phyloP scores from a whole-genome alignment of 2,797 vertebrate genomes.

The Eulemur rubriventer region DNA sequence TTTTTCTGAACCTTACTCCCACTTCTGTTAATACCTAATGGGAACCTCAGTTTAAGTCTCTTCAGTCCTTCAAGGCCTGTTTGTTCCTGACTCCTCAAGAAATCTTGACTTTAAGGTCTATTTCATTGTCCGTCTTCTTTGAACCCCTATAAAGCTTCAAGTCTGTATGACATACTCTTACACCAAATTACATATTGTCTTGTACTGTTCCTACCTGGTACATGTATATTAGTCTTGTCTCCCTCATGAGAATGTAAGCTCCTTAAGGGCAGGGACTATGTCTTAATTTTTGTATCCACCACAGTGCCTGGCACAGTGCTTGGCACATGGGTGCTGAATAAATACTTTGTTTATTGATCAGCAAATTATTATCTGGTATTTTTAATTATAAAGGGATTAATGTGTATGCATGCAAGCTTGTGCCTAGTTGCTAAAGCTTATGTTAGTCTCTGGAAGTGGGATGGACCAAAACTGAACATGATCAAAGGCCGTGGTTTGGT shows the following conservation, averaged over 20 bases:
- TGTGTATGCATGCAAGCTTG: background rate
- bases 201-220: constrained; percentile 56
- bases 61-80: constrained; percentile 26
- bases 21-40: background rate
- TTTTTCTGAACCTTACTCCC: constrained; percentile 27
- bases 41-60: background rate
- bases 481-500: background rate
- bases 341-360: constrained; percentile 69
- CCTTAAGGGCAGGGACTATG: constrained; percentile 71
- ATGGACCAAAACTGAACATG: background rate
- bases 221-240: constrained; percentile 50
- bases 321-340: constrained; percentile 76
- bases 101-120: constrained; percentile 27
- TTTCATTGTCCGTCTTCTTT: constrained; percentile 40
- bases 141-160: constrained; percentile 45
- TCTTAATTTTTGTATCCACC: constrained; percentile 73
- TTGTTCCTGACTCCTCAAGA: constrained; percentile 27
- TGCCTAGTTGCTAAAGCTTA: background rate
- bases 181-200: constrained; percentile 49
- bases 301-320: constrained; percentile 71
- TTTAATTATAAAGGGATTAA: constrained; percentile 51
- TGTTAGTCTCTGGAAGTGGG: background rate
- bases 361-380: constrained; percentile 69
- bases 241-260: constrained; percentile 72
- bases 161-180: constrained; percentile 46